Evolutionary conservation across 2,888 invertebrate species (phyloP), one percentile per base, ranked within the genome.

Genomic region (Eremobia ochroleuca): DNA sequence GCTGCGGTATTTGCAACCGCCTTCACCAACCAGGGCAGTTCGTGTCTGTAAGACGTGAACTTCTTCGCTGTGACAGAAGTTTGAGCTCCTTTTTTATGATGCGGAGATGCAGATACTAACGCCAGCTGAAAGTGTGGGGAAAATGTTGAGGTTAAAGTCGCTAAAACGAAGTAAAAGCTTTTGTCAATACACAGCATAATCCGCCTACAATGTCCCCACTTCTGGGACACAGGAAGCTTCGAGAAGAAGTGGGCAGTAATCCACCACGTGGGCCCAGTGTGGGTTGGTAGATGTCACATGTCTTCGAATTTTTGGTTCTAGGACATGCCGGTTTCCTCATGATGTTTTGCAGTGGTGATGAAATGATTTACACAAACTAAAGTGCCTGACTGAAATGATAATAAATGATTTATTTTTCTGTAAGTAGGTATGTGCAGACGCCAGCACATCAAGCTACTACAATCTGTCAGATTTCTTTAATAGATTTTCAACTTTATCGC

Each of bases 41-140:
- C 2, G 25, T 9, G 0, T n/a, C 1, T 40, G 11, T 6, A 15
- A 25, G 25, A 25, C 18, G 15, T 21, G 68, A 1, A 15, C 15
- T 28, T 34, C 46, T 4, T 71, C 18, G 2, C 2, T 31, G 21
- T 0, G 0, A 18, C 18, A 0, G 72, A n/a, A 25, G 0, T 2
- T 0, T 31, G 8, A 4, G 0, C 18, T 0, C 21, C 8, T 0
- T n/a, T 15, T 0, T 46, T 18, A n/a, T 49, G 49, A 6, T 73
- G 37, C 0, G 81, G 74, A 0, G 81, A 40, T 0, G 66, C 81
- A 0, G 79, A 31, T 1, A 28, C 79, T 2, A 55, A 0, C 5
- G 74, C 81, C 74, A 79, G 13, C 79, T 79, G 81, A 0, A 67
- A 81, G 0, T 0, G 1, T 15, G 0, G 34, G 3, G 6, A 49